Base-by-base conservation (phyloP, 92 coral and sea anemone genomes). In the Palythoa caribaeorum region DNA sequence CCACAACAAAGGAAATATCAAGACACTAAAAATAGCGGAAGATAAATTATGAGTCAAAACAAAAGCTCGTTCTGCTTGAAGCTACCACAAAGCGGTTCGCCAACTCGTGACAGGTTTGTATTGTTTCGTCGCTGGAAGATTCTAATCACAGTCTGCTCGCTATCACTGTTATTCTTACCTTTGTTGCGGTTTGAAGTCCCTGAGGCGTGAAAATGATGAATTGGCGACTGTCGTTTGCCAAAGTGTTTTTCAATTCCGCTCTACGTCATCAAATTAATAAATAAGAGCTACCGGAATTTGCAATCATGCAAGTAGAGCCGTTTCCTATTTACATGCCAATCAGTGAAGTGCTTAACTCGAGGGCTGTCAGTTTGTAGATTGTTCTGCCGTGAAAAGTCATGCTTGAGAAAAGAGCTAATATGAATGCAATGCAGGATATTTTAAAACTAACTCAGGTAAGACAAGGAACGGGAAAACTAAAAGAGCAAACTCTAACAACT, bases 11-110 rank as follows among this genome's bases (percentile, higher is more conserved):
- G 86, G 54, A 80, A 78, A 60, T 40, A 28, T 76, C 63, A 28
- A 80, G 86, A 55, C 76, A 81, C 86, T 81, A 81, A 65, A 81
- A 81, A 81, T 81, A 81, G 76, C 74, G 86, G 75, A 81, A 65
- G 63, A 81, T 81, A 44, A 81, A 65, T 81, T 81, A 81, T 81
- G 62, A 81, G 75, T 81, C 75, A 47, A 81, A 81, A 81, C 86
- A 81, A 81, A 81, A 51, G 51, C 75, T 66, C 75, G 86, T 48
- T 81, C 73, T 48, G 86, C 75, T 59, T 81, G 44, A 81, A 39
- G 47, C 20, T 60, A 38, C 2, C 37, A 65, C 40, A 66, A 81
- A 65, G 86, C 75, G 28, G 76, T 81, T 48, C 57, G 71, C 37
- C 14, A 66, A 47, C 86, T 81, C 86, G 86, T 81, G 86, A 69